Percentiles rank a stretch among this genome's conserved stretches.
Evolutionary conservation across 2,888 invertebrate genomes (phyloP).

Genomic region (Agelastica alni): DNA sequence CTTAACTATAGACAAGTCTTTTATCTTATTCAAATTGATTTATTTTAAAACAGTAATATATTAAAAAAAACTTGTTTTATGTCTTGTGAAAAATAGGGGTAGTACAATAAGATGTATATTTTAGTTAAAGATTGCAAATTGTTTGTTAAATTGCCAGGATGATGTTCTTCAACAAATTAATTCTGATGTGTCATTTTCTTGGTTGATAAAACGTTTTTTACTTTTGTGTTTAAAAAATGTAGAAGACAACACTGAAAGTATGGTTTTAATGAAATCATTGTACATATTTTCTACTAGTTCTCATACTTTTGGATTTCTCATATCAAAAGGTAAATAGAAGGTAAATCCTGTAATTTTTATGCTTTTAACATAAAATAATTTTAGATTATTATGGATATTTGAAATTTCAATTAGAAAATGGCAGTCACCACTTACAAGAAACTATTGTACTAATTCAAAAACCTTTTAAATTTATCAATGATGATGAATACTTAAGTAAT

Average conservation of each 20-base stretch:
- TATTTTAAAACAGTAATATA: too few species aligned
- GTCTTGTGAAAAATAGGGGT: too few species aligned
- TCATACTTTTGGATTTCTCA: constrained; percentile 61
- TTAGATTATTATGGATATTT: constrained; percentile 76
- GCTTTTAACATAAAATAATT: constrained; percentile 43
- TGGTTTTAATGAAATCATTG: constrained; percentile 77
- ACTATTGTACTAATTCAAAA: constrained; percentile 76
- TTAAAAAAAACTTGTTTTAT: too few species aligned
- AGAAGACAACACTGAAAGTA: constrained; percentile 53
- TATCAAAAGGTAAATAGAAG: constrained; percentile 63
- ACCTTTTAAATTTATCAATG: constrained; percentile 67
- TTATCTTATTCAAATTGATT: too few species aligned
- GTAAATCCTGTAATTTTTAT: too few species aligned
- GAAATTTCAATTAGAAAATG: constrained; percentile 67
- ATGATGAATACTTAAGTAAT: constrained; percentile 56
- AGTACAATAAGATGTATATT: too few species aligned
- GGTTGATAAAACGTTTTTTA: constrained; percentile 55
- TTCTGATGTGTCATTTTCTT: constrained; percentile 53
- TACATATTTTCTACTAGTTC: constrained; percentile 69
- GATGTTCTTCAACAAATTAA: constrained; percentile 38
- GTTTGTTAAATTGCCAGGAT: constrained; percentile 52
- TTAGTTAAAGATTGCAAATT: constrained; percentile 55
- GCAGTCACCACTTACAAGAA: constrained; percentile 63
- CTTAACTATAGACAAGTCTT: too few species aligned
- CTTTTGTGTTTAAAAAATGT: constrained; percentile 49